These are phyloP conservation scores for Cyphomyrus discorhynchus DNA, from an alignment of 2,113 vertebrate genomes.

Conservation along the genomic window DNA sequence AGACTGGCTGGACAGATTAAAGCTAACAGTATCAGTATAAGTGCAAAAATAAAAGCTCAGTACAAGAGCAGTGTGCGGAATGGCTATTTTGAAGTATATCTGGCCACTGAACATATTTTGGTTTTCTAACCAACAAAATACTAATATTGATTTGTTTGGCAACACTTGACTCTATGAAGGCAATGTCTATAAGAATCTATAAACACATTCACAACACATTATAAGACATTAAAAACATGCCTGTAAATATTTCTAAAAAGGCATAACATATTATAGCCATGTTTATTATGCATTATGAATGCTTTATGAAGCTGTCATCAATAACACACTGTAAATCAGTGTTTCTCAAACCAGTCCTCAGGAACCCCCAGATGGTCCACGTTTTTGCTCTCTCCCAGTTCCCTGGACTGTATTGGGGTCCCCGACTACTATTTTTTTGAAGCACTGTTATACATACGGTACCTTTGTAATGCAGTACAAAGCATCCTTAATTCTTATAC, in stretches of 20 bases:
- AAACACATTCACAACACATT: not conserved
- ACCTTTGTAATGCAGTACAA: not conserved
- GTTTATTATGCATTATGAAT: too few species aligned
- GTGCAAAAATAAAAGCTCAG: not conserved
- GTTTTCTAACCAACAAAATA: not conserved
- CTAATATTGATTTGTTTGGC: not conserved
- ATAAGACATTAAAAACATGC: not conserved
- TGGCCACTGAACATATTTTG: not conserved
- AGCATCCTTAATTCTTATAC: not conserved
- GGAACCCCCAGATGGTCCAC: too few species aligned
- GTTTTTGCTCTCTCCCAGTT: too few species aligned
- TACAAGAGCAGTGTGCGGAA: too few species aligned
- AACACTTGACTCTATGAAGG: too few species aligned
- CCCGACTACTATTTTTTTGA: not conserved
- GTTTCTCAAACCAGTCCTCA: too few species aligned
- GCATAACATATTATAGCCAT: too few species aligned
- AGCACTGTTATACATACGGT: not conserved
- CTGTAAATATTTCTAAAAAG: too few species aligned
- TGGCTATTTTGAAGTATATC: not conserved
- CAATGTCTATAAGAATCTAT: too few species aligned
- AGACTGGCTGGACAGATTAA: not conserved
- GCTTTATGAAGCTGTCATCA: too few species aligned
- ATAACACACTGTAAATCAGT: too few species aligned
- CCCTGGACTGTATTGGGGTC: too few species aligned
- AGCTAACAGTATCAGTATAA: not conserved